Evolutionary conservation across 2,888 invertebrate genomes (phyloP).

Genomic region (Andrena dorsata): DNA sequence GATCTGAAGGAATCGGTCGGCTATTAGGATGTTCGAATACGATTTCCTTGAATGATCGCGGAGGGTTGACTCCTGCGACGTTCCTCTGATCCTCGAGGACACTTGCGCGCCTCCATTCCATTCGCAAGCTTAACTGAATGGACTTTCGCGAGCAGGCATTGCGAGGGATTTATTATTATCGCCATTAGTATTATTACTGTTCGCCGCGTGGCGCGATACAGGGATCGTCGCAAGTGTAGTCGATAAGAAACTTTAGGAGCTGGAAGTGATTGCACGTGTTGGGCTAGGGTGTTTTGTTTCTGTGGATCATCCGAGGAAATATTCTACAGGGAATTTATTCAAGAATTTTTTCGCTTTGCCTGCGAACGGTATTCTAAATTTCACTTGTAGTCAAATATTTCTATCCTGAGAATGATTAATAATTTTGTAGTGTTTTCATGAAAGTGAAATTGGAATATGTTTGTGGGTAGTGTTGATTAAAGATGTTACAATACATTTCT

Average conservation of each 20-base stretch:
- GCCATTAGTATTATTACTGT: background rate
- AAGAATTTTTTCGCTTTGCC: too few species aligned
- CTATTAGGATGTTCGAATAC: conserved; percentile 61
- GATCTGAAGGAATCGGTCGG: conserved; percentile 59
- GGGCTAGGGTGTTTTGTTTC: background rate
- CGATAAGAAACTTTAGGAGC: conserved; percentile 3
- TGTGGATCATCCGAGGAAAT: too few species aligned
- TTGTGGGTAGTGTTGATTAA: too few species aligned
- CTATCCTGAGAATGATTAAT: too few species aligned
- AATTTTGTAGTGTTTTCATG: too few species aligned
- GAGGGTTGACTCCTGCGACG: conserved; percentile 10
- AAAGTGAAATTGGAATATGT: too few species aligned
- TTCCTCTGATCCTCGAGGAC: conserved; percentile 5
- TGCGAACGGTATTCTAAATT: too few species aligned
- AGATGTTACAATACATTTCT: too few species aligned
- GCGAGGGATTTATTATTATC: conserved; percentile 32
- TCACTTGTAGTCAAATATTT: too few species aligned
- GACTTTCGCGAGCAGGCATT: conserved; percentile 3
- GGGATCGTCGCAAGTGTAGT: background rate
- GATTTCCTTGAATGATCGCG: conserved; percentile 56
- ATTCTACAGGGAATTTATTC: too few species aligned
- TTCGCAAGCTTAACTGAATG: conserved; percentile 16
- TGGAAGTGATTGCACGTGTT: background rate
- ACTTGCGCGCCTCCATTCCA: background rate
- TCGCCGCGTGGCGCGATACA: background rate